Base-by-base conservation (phyloP, 2,888 invertebrate genomes). In the Phengaris arion region DNA sequence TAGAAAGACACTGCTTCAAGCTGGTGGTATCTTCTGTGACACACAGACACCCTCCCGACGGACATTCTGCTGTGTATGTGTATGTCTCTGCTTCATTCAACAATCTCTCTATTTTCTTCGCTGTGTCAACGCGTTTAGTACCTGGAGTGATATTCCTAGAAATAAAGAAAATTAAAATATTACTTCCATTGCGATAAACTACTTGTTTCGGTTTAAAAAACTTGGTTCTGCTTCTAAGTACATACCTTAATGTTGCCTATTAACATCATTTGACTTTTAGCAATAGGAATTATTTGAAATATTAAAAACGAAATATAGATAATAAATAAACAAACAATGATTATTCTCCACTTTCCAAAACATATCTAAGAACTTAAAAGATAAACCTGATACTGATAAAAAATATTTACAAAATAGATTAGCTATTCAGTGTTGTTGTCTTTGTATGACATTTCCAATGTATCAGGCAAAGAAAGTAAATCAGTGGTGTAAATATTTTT, bases 31-130 rank as follows among this genome's bases (percentile, higher is more conserved):
- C 90, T 52, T 93, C 93, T 0, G 86, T 87, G n/a, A 92, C 82
- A 75, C 93, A 92, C 0, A 89, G 82, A 68, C 90, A 93, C 0
- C 93, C 94, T 0, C 94, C 94, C 0, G 87, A 81, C 0, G 91
- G 93, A 77, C 86, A 89, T 69, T 92, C 91, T 0, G 92, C 86
- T 0, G 89, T 91, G 76, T 92, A 92, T 0, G 94, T 92, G 68
- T 94, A 94, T 0, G 86, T 89, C 79, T 94, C 94, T 0, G 93
- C 92, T 73, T 92, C 91, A 35, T 89, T 91, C 0, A 94, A 79
- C 0, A 94, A 81, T 1, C 89, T 84, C 35, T 81, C 86, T 0
- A 93, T 80, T 0, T 91, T 88, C 74, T 90, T 91, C 0, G 83
- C 72, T 78, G 87, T 88, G 81, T 92, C 84, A 0, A 78, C 77